Evolutionary conservation across 2,113 vertebrate genomes (phyloP), one percentile per base, ranked within the genome.

Genomic region (Oryzias celebensis): DNA sequence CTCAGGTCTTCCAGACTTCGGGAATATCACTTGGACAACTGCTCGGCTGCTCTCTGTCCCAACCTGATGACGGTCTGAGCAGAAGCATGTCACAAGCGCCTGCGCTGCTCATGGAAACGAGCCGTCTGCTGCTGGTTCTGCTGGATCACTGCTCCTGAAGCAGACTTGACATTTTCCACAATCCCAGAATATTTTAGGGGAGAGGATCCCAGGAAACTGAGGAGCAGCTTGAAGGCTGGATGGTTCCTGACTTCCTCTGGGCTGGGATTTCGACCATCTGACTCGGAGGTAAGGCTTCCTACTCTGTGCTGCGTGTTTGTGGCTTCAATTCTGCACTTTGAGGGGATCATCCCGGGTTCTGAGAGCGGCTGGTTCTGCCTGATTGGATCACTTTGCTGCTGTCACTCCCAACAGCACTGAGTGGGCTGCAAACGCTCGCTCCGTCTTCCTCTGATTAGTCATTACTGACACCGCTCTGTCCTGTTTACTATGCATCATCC

Each of bases 231-330:
- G 20, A 10, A 61, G 61, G 77, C 82, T 74, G 49, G 26, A 59
- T 80, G 77, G 60, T 84, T 64, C 77, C 72, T 65, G 71, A 81
- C 71, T 81, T 72, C 31, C 53, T 58, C 73, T 22, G 52, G 55
- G 14, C 70, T 70, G 62, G 2, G 23, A 66, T 75, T 68, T 4
- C 73, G 59, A 72, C 58, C 62, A 36, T 80, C 84, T 69, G 77
- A 77, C 75, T 44, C 13, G 77, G 68, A 89, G 87, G 87, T 89
- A 81, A 81, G 87, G 45, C 53, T 43, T 66, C 26, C 60, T 74
- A 64, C 60, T 63, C 49, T 54, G 46, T 62, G 65, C 58, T 48
- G 41, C 66, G 24, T 54, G n/a, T 57, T 50, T 31, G 1, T 31
- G 23, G 22, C 23, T 3, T 45, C 1, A 45, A 58, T 74, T 22